phyloP scores from a whole-genome alignment of 2,888 invertebrate genomes.

The Eremobia ochroleuca region DNA sequence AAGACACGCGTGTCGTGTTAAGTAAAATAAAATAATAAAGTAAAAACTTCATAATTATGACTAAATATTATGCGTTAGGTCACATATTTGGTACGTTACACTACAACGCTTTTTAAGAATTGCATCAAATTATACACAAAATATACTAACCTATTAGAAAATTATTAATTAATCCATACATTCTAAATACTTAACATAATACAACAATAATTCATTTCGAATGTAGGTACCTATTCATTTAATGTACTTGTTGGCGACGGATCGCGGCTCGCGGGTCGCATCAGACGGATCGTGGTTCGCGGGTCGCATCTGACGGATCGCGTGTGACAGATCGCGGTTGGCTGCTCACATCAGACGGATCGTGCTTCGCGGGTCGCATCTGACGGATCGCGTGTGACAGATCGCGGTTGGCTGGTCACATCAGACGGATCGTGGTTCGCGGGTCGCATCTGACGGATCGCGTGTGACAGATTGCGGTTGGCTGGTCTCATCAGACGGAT shows the following conservation, averaged over 20 bases:
- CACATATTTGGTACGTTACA: slow-evolving; percentile 36
- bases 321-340: too few species aligned
- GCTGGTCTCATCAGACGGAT: background rate
- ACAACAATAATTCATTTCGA: slow-evolving; percentile 11
- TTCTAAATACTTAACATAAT: background rate
- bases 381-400: too few species aligned
- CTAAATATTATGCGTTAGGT: slow-evolving; percentile 36
- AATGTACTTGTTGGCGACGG: background rate
- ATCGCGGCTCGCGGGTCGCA: background rate
- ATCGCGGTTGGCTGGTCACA: too few species aligned
- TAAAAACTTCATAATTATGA: slow-evolving; percentile 3
- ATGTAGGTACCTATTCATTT: background rate
- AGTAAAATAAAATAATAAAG: background rate
- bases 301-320: too few species aligned
- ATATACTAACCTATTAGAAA: background rate
- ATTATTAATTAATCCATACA: background rate
- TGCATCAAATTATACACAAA: background rate
- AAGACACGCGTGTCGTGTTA: background rate
- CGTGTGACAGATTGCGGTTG: too few species aligned
- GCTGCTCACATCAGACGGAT: too few species aligned
- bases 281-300: background rate
- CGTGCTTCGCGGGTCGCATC: too few species aligned
- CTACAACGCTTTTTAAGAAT: background rate
- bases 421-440: background rate
- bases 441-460: background rate